phyloP scores from a whole-genome alignment of 2,888 invertebrate species.

The Herminia tarsipennalis region DNA sequence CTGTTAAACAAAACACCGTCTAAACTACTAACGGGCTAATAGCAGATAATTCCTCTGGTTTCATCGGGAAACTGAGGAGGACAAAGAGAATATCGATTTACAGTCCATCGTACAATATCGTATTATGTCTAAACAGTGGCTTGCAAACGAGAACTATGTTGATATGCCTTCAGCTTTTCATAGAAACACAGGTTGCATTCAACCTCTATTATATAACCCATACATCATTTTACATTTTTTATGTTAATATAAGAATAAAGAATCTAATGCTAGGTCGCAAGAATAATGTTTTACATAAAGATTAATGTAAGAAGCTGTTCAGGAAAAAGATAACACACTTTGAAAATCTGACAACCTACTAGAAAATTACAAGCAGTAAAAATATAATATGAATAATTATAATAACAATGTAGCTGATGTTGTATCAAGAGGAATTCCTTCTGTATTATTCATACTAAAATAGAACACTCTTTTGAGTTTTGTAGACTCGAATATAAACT shows the following conservation, averaged over 20 bases:
- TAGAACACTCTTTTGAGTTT: conserved; percentile 20
- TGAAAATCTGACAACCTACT: conserved; percentile 18
- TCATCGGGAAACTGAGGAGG: no score
- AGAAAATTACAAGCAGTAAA: conserved; percentile 27
- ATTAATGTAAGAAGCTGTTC: conserved; percentile 21
- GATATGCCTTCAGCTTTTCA: no score
- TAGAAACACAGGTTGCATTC: no score
- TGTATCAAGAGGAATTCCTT: conserved; percentile 14
- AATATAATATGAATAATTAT: conserved; percentile 30
- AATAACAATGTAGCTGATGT: conserved; percentile 19
- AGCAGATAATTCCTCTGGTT: no score
- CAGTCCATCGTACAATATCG: no score
- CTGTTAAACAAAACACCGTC: no score
- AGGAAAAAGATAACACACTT: conserved; percentile 24
- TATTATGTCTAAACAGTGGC: no score
- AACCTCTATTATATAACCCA: no score
- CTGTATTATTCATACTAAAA: conserved; percentile 13
- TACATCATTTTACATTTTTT: neutral
- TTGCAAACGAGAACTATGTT: no score
- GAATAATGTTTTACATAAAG: conserved; percentile 23
- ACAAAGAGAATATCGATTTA: no score
- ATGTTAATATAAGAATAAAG: neutral
- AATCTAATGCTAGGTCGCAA: conserved; percentile 7
- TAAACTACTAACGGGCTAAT: no score
- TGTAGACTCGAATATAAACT: conserved; percentile 14